Base-by-base conservation (phyloP, 1,140 invertebrate genomes). In the Monochamus saltuarius region DNA sequence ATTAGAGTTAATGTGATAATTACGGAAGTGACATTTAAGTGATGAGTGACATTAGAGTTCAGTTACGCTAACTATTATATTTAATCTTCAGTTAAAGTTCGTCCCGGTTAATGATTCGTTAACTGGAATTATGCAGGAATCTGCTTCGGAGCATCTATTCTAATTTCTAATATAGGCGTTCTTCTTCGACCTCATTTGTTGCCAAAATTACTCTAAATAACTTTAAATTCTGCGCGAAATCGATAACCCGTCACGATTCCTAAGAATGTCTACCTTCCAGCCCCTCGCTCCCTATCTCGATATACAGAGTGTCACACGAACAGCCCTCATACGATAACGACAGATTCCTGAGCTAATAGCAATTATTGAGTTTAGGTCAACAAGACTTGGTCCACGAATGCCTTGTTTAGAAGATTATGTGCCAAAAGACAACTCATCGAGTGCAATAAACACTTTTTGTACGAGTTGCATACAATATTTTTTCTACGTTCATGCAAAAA, bases 11-110 rank as follows among this genome's bases (percentile, higher is more conserved):
- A 74, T 73, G 65, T 66, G 69, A 72, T 74, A 74, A 74, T 74
- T 72, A 74, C 68, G 69, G 67, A 65, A 65, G 68, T 73, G 71
- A 73, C 73, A 66, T 71, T 71, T 73, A 74, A 74, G 68, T 70
- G 73, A 74, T 74, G 71, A 67, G 64, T 73, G 73, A 74, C 73
- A 74, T 74, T 74, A 74, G 64, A 68, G 71, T 62, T 62, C 68
- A 64, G 66, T 67, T 64, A 68, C 70, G 69, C 59, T 63, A 72
- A 74, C 73, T 74, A 74, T 74, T 73, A 74, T 74, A 74, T 74
- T 74, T 74, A 74, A 73, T 74, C 71, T 74, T 68, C 67, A 71
- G 72, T 72, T 73, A 71, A 72, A 72, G 72, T 74, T 69, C 55
- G 65, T 61, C 39, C 55, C 59, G 72, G 64, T 73, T 73, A 74